phyloP scores from a whole-genome alignment of 2,113 vertebrate genomes.

The Amblyornis subalaris region DNA sequence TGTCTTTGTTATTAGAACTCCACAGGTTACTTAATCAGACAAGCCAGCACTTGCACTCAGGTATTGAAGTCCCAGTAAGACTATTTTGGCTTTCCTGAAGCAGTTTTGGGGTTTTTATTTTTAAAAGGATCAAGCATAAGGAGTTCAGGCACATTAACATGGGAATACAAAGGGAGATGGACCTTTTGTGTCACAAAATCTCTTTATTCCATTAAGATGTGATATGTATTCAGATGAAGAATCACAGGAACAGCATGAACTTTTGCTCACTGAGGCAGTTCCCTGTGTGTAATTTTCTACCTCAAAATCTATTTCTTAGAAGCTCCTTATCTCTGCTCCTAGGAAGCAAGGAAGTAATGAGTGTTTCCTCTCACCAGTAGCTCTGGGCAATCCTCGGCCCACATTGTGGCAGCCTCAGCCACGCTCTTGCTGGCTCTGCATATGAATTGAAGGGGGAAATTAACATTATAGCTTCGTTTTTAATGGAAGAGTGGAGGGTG shows the following conservation, averaged over 20 bases:
- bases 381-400: background rate
- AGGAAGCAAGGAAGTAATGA: background rate
- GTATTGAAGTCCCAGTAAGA: background rate
- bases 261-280: background rate
- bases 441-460: background rate
- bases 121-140: background rate
- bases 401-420: background rate
- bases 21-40: constrained; percentile 23
- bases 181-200: background rate
- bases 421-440: background rate
- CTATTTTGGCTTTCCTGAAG: background rate
- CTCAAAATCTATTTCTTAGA: background rate
- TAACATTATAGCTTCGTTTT: background rate
- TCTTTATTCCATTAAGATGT: background rate
- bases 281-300: background rate
- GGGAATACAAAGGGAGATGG: background rate
- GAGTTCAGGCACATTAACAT: background rate
- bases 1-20: constrained; percentile 28
- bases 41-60: constrained; percentile 37
- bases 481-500: background rate
- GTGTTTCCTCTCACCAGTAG: background rate
- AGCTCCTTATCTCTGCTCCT: background rate
- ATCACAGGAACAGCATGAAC: background rate
- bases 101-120: background rate
- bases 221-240: background rate